phyloP scores from a whole-genome alignment of 2,113 vertebrate genomes.

The Neomonachus schauinslandi region DNA sequence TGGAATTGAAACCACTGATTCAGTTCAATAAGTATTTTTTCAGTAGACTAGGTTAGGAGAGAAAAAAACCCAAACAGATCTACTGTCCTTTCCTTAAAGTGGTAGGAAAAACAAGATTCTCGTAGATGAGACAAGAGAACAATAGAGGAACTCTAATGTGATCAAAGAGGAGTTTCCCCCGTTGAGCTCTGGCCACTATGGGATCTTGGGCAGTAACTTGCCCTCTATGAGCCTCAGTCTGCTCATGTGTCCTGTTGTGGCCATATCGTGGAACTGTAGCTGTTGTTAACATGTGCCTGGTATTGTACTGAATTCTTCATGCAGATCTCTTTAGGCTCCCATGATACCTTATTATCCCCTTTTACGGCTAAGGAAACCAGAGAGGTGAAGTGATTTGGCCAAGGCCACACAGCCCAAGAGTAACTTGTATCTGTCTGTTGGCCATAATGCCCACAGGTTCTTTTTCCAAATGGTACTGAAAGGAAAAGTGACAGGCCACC shows the following conservation, averaged over 20 bases:
- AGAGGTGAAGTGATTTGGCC: not conserved
- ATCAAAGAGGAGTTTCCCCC: not conserved
- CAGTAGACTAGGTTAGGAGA: not conserved
- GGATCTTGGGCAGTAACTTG: not conserved
- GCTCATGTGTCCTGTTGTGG: not conserved
- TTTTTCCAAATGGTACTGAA: not conserved
- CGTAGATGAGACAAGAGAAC: not conserved
- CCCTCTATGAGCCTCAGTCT: not conserved
- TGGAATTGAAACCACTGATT: constrained; percentile 67
- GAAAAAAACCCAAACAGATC: not conserved
- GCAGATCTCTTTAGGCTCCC: not conserved
- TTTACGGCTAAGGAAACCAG: not conserved
- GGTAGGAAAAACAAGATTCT: not conserved
- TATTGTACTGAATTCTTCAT: not conserved
- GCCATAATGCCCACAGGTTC: not conserved
- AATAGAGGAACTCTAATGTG: not conserved
- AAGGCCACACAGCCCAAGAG: not conserved
- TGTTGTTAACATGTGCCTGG: not conserved
- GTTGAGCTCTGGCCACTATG: not conserved
- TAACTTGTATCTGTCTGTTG: not conserved
- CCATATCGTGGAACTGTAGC: not conserved
- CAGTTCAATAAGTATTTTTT: constrained; percentile 58
- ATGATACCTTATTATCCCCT: not conserved
- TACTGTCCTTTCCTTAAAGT: not conserved
- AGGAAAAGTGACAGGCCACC: not conserved